phyloP scores from a whole-genome alignment of 30 jellyfish, hydroid and myxozoan species.

The Aurelia sp. region DNA sequence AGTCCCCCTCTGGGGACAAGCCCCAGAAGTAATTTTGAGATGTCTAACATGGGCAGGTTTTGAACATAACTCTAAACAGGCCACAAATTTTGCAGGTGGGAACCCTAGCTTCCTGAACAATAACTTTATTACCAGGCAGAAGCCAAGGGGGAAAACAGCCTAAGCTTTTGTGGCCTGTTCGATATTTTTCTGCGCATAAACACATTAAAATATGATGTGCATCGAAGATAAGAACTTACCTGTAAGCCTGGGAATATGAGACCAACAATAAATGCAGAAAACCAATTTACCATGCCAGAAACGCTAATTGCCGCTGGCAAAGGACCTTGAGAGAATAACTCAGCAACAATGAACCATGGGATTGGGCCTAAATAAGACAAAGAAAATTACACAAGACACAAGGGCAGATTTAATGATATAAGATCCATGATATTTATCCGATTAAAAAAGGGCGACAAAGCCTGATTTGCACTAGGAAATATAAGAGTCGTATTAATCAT shows the following conservation, averaged over 20 bases:
- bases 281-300: slow-evolving; percentile 95
- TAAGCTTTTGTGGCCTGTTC: too few relatives aligned
- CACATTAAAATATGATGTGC: background rate
- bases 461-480: too few relatives aligned
- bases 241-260: slow-evolving; percentile 76
- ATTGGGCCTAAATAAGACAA: slow-evolving; percentile 74
- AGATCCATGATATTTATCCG: background rate
- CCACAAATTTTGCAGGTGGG: too few relatives aligned
- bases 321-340: slow-evolving; percentile 91
- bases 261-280: slow-evolving; percentile 82
- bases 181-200: too few relatives aligned
- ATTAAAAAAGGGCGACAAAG: background rate
- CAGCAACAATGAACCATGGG: slow-evolving; percentile 99
- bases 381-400: background rate
- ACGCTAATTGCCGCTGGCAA: slow-evolving; percentile 95
- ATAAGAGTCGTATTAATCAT: too few relatives aligned
- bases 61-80: too few relatives aligned
- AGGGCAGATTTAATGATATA: background rate
- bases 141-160: too few relatives aligned
- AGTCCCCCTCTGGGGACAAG: too few relatives aligned
- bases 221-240: slow-evolving; percentile 43
- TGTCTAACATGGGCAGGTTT: too few relatives aligned
- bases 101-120: too few relatives aligned
- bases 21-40: too few relatives aligned
- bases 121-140: too few relatives aligned